phyloP scores from a whole-genome alignment of 2,888 invertebrate species.

The Ellobium chinense region DNA sequence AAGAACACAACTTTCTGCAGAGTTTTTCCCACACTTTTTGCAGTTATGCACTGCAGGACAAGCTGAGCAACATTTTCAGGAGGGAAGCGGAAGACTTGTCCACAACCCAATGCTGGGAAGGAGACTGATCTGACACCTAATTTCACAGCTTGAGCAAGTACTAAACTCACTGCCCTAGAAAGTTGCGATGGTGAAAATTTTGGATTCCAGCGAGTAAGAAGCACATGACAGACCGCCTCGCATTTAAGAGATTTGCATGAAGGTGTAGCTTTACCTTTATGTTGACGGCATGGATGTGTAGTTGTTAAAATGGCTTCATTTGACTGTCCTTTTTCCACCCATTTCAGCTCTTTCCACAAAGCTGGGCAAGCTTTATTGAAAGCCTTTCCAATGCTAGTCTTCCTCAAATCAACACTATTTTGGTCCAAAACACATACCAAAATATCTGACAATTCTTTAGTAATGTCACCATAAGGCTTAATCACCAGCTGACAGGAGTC shows the following conservation, averaged over 20 bases:
- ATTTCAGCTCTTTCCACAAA: not conserved
- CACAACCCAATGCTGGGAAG: slow-evolving; percentile 32
- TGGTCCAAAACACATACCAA: slow-evolving; percentile 35
- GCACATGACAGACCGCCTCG: slow-evolving; percentile 16
- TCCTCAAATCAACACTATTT: slow-evolving; percentile 31
- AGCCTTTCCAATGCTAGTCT: slow-evolving; percentile 40
- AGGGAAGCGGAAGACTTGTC: slow-evolving; percentile 17
- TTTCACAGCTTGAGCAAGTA: not conserved
- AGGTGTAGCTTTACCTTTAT: not conserved
- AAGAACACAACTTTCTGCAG: slow-evolving; percentile 19
- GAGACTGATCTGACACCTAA: slow-evolving; percentile 24
- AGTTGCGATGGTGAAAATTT: not conserved
- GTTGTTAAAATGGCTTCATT: not conserved
- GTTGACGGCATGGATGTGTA: not conserved
- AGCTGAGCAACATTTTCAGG: slow-evolving; percentile 17
- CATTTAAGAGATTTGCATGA: not conserved
- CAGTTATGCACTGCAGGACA: not conserved
- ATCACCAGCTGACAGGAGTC: slow-evolving; percentile 23
- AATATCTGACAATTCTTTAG: slow-evolving; percentile 28
- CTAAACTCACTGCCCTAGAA: not conserved
- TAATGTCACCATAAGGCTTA: slow-evolving; percentile 31
- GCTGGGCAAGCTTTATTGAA: slow-evolving; percentile 30
- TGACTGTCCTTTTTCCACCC: not conserved
- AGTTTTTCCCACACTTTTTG: not conserved
- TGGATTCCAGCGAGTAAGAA: slow-evolving; percentile 17